Evolutionary conservation across 2,888 invertebrate species (phyloP).

Genomic region (Rhagophthalmus giganteus): DNA sequence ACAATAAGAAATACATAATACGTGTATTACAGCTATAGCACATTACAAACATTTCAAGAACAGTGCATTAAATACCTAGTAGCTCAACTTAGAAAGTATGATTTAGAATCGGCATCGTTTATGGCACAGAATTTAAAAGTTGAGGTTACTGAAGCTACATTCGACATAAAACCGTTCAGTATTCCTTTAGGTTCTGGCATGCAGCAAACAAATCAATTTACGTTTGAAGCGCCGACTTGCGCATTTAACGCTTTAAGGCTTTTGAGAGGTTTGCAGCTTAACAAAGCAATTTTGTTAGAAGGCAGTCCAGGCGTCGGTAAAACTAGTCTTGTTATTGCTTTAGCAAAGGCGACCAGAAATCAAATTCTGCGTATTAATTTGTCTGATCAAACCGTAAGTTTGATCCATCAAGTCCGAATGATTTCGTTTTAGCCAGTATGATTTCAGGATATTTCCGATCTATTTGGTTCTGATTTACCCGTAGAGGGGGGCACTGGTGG

Average conservation of each 20-base stretch:
- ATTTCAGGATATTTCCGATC: slow-evolving; percentile 88
- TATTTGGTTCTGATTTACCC: slow-evolving; percentile 97
- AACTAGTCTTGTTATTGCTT: slow-evolving; percentile 88
- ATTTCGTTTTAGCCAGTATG: no score
- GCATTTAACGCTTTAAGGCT: slow-evolving; percentile 81
- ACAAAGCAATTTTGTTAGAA: slow-evolving; percentile 92
- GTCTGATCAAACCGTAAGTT: slow-evolving; percentile 92
- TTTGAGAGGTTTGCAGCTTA: slow-evolving; percentile 84
- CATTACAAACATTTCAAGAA: slow-evolving; percentile 51
- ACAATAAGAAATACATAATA: background rate
- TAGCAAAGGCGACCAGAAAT: slow-evolving; percentile 84
- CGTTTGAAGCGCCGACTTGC: slow-evolving; percentile 78
- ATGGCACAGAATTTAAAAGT: slow-evolving; percentile 36
- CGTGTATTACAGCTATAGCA: slow-evolving; percentile 39
- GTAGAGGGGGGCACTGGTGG: slow-evolving; percentile 84
- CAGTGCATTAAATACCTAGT: slow-evolving; percentile 63
- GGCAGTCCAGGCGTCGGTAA: slow-evolving; percentile 99
- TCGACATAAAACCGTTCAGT: slow-evolving; percentile 81
- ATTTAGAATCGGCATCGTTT: slow-evolving; percentile 20
- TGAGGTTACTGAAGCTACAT: slow-evolving; percentile 54
- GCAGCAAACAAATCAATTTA: slow-evolving; percentile 58
- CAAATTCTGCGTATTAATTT: slow-evolving; percentile 91
- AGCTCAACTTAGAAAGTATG: slow-evolving; percentile 55
- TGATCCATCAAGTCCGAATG: no score
- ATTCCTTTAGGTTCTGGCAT: slow-evolving; percentile 59